Conservation (phyloP, 2,113 vertebrate genomes). For the Tichodroma muraria region DNA sequence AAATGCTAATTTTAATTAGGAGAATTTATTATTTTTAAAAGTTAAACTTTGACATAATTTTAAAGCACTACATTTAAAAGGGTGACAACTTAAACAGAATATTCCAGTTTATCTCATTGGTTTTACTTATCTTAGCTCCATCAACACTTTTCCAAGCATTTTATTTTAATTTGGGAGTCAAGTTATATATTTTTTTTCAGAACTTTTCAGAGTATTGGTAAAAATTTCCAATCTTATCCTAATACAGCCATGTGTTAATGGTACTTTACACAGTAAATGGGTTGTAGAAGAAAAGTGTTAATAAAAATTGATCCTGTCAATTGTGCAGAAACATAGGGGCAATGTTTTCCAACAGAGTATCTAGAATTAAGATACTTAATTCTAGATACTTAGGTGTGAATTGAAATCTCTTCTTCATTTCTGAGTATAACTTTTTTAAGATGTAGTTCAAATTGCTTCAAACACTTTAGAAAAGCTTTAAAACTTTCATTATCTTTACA, state of each 20-base stretch:
- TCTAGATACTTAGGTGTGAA: background rate
- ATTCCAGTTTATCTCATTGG: background rate
- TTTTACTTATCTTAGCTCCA: background rate
- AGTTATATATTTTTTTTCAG: background rate
- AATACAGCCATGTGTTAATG: background rate
- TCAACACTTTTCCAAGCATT: background rate
- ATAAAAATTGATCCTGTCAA: background rate
- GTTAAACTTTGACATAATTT: background rate
- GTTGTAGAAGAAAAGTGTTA: background rate
- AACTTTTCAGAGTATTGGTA: background rate
- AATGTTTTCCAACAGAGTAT: background rate
- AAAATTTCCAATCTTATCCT: background rate
- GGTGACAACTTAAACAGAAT: background rate
- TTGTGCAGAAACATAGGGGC: background rate
- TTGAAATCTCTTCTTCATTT: background rate
- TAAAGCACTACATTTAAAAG: background rate
- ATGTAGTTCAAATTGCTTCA: background rate
- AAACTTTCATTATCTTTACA: background rate
- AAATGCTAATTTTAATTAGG: background rate
- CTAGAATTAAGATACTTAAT: background rate
- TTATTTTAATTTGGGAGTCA: background rate
- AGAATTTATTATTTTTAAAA: background rate
- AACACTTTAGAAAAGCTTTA: background rate
- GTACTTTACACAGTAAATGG: background rate
- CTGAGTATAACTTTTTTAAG: background rate